phyloP scores from a whole-genome alignment of 2,888 invertebrate species.

The Pseudanteris insignis region DNA sequence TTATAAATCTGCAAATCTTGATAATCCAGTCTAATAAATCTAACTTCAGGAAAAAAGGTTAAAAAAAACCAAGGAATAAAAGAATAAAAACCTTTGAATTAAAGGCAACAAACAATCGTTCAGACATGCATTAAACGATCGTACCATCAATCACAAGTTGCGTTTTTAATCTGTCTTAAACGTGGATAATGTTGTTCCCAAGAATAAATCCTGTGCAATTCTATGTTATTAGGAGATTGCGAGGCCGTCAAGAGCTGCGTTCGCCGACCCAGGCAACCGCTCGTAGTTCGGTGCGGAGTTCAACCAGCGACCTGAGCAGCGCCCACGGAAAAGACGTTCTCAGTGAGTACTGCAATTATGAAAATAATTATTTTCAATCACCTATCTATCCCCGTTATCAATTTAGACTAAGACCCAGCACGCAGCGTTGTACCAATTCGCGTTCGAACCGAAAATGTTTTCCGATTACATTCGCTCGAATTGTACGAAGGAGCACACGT shows the following conservation, averaged over 20 bases:
- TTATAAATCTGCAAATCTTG: no score
- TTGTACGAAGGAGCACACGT: no score
- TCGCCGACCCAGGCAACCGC: constrained; percentile 64
- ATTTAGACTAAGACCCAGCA: no score
- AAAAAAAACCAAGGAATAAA: no score
- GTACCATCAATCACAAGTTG: constrained; percentile 25
- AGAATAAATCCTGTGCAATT: constrained; percentile 24
- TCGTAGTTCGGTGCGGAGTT: constrained; percentile 64
- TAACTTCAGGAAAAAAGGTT: no score
- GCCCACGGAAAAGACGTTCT: constrained; percentile 58
- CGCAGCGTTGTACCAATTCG: no score
- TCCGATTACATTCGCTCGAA: no score
- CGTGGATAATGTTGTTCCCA: constrained; percentile 20
- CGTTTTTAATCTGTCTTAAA: constrained; percentile 15
- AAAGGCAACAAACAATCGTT: no score
- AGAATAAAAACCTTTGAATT: no score
- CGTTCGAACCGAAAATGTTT: no score
- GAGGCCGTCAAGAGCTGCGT: constrained; percentile 58
- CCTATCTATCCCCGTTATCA: no score
- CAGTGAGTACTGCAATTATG: constrained; percentile 55
- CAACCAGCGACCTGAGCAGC: constrained; percentile 63
- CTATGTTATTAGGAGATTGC: constrained; percentile 53
- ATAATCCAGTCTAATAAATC: no score
- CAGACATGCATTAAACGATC: constrained; percentile 36
- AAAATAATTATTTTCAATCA: constrained; percentile 22